Evolutionary conservation across 2,888 invertebrate species (phyloP), one percentile per base, ranked within the genome.

Genomic region (Trissolcus brochymenae): DNA sequence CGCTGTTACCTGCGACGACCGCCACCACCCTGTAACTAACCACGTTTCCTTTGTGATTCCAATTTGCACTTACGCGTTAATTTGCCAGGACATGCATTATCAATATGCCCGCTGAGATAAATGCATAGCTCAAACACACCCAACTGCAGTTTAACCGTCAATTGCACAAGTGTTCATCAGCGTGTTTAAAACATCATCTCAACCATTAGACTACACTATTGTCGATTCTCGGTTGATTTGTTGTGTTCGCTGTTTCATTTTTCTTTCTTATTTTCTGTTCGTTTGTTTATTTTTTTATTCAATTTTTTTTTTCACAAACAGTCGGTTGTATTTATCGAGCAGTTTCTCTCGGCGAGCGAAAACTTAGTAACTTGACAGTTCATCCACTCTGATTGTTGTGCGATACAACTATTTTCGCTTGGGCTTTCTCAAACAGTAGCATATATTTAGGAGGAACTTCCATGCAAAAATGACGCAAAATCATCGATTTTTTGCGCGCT

Each of bases 11-110:
- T 84, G 96, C 96, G 89, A 96, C 95, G 90, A 95, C 94, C 92
- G 95, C 92, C 91, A 96, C 95, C 92, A 96, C 95, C 93, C 96
- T 96, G 95, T 95, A 96, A 95, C 96, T 96, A 95, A 94, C 91
- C 87, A 85, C 81, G 85, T 86, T 84, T 79, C 82, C 83, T 83
- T 88, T 88, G 84, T 86, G 82, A 86, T 85, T 85, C 81, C 62
- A 81, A 81, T 65, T 81, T 81, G 75, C 56, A 50, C 17, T 51
- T 16, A 57, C n/a, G n/a, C 29, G 40, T 35, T 4, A 29, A 56
- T 71, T 65, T 57, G 51, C 51, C 62, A 56, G 51, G 62, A 35
- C 79, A 76, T 79, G 79, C 79, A 74, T 79, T 64, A 72, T 73
- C 77, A 60, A 51, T 65, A 56, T 57, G 57, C 62, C 57, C 73